Evolutionary conservation across 2,797 vertebrate genomes (phyloP).

Genomic region (Erethizon dorsatum): DNA sequence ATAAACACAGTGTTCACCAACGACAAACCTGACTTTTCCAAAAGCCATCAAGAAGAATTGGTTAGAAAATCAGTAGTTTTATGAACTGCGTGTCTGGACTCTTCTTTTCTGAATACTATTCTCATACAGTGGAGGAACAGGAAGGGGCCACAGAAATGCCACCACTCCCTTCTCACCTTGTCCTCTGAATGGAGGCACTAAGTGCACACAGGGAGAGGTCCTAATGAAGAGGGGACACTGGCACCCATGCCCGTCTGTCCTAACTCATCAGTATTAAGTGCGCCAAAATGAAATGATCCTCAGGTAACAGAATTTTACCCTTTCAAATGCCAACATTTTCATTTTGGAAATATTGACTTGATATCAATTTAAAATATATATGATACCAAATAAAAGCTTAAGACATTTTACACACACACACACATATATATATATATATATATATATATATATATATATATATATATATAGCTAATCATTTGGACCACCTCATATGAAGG

Average conservation of each 20-base stretch:
- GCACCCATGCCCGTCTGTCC: neutral
- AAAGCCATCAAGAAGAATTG: neutral
- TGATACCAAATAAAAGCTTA: neutral
- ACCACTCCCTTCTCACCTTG: fast-evolving
- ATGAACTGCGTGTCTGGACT: neutral
- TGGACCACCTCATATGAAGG: neutral
- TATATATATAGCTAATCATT: too few relatives aligned
- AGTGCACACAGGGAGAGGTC: neutral
- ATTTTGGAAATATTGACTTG: neutral
- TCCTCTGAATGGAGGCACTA: neutral
- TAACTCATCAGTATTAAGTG: too few relatives aligned
- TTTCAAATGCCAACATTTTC: slow-evolving; percentile 20
- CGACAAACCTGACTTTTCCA: neutral
- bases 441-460: neutral
- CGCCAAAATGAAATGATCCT: neutral
- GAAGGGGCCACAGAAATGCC: neutral
- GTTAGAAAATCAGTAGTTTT: neutral
- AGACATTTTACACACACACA: neutral
- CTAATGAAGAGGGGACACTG: neutral
- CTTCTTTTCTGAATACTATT: neutral
- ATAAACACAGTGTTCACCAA: neutral
- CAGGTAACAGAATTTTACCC: neutral
- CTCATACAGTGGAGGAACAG: neutral
- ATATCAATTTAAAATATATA: neutral
- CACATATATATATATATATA: neutral